Percentiles rank a stretch among this genome's conserved stretches.
Evolutionary conservation across 2,888 invertebrate genomes (phyloP).

Genomic region (Maniola hyperantus): DNA sequence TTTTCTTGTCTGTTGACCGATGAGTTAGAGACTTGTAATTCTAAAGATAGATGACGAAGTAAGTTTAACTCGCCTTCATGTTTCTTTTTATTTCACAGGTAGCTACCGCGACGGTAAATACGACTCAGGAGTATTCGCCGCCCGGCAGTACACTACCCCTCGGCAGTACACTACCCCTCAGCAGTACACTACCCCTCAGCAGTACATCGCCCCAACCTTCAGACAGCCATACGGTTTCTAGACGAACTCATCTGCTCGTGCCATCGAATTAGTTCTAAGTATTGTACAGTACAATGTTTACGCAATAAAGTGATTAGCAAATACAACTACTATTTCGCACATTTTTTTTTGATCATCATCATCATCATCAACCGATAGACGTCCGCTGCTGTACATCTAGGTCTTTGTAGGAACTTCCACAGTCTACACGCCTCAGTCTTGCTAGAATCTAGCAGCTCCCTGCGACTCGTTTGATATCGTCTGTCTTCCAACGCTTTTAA

Average conservation of each 20-base stretch:
- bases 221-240: constrained; percentile 53
- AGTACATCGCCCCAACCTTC: constrained; percentile 53
- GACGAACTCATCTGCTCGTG: constrained; percentile 29
- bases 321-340: background rate
- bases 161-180: constrained; percentile 50
- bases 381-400: no score
- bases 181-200: constrained; percentile 47
- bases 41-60: no score
- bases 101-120: constrained; percentile 69
- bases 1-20: background rate
- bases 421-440: no score
- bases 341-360: no score
- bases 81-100: constrained; percentile 52
- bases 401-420: no score
- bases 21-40: no score
- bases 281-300: constrained; percentile 46
- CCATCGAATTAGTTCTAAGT: constrained; percentile 41
- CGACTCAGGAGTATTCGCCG: constrained; percentile 56
- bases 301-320: constrained; percentile 41
- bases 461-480: no score
- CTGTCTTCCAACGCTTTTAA: no score
- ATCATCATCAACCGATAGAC: no score
- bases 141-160: constrained; percentile 49
- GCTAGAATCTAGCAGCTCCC: no score
- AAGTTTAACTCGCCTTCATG: no score